phyloP scores from a whole-genome alignment of 2,888 invertebrate species.

The Hylaea fasciaria region DNA sequence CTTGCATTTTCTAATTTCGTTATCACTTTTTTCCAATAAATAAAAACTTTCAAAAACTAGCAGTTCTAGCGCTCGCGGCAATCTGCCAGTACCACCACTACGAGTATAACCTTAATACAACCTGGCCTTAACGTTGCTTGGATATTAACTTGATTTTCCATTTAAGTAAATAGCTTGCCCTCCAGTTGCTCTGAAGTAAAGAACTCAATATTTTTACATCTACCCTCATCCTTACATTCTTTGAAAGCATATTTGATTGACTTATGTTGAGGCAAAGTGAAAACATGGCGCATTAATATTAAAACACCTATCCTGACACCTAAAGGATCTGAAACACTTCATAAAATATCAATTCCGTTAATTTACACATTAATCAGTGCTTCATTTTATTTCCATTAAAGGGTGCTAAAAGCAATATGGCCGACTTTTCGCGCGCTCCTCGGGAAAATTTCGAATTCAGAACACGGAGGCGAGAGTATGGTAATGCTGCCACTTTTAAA shows the following conservation, averaged over 20 bases:
- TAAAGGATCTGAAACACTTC: slow-evolving; percentile 60
- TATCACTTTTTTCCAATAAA: too few relatives aligned
- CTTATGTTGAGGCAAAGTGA: slow-evolving; percentile 55
- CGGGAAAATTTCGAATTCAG: slow-evolving; percentile 76
- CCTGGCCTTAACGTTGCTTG: too few relatives aligned
- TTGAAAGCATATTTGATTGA: slow-evolving; percentile 18
- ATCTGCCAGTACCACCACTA: too few relatives aligned
- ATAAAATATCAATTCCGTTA: slow-evolving; percentile 73
- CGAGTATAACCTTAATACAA: too few relatives aligned
- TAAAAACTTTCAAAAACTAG: too few relatives aligned
- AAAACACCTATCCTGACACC: slow-evolving; percentile 46
- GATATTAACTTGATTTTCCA: neutral
- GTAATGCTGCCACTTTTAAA: slow-evolving; percentile 78
- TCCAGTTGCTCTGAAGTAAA: neutral
- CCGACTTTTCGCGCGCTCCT: slow-evolving; percentile 67
- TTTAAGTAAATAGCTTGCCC: neutral
- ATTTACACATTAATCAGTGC: slow-evolving; percentile 76
- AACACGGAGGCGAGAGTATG: slow-evolving; percentile 62
- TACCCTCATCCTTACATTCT: slow-evolving; percentile 1
- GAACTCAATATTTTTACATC: neutral
- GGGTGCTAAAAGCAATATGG: slow-evolving; percentile 81
- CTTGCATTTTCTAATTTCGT: too few relatives aligned
- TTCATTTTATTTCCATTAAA: slow-evolving; percentile 76
- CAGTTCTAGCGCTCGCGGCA: too few relatives aligned
- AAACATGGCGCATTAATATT: slow-evolving; percentile 51